A percentile compares a stretch with the other conserved stretches of the same genome.
These are phyloP conservation scores for Procambarus clarkii DNA, from an alignment of 1,140 invertebrate genomes.

Conservation along the genomic window DNA sequence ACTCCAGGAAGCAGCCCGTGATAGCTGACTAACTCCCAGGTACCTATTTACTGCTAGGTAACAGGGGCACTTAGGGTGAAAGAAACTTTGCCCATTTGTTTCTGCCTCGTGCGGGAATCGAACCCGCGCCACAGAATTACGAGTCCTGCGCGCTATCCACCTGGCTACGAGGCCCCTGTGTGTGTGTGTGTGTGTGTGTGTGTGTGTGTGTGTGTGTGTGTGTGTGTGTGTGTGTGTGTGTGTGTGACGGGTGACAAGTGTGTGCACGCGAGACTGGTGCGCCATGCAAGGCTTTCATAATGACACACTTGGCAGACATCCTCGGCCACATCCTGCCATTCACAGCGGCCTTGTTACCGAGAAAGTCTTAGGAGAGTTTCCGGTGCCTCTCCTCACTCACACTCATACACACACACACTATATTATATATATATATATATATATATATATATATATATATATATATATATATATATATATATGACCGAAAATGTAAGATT, in stretches of 20 bases:
- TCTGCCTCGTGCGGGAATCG: too few species aligned
- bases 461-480: conserved; percentile 39
- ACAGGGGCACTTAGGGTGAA: too few species aligned
- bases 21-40: too few species aligned
- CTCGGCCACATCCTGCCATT: background rate
- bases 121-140: too few species aligned
- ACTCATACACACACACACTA: too few species aligned
- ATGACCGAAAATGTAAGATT: too few species aligned
- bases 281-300: background rate
- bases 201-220: conserved; percentile 2
- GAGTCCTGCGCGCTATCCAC: too few species aligned
- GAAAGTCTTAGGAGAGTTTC: background rate
- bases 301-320: background rate
- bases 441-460: conserved; percentile 28
- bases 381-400: background rate
- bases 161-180: too few species aligned
- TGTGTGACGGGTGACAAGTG: background rate
- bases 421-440: background rate
- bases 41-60: too few species aligned
- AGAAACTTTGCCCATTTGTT: too few species aligned
- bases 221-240: conserved; percentile 2
- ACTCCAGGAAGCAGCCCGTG: too few species aligned
- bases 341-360: background rate
- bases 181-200: background rate
- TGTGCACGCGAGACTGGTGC: background rate